Conservation (phyloP, 2,888 invertebrate genomes). For the Epinotia demarniana region DNA sequence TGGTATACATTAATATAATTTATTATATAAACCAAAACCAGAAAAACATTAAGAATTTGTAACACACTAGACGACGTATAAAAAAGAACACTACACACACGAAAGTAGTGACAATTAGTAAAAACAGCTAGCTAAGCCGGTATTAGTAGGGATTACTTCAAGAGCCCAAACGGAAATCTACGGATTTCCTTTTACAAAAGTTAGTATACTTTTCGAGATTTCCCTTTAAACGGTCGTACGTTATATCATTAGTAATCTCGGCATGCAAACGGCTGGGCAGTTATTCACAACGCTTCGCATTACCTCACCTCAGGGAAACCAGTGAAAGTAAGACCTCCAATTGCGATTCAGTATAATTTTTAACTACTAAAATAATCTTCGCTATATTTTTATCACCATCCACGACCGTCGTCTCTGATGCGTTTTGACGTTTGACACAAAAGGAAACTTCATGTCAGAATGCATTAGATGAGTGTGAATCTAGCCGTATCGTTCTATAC, state of each 20-base stretch:
- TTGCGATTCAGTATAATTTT: background rate
- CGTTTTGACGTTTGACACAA: no score
- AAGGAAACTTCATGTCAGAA: no score
- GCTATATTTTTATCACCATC: no score
- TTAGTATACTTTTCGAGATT: constrained; percentile 38
- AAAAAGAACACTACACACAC: constrained; percentile 20
- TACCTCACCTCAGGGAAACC: background rate
- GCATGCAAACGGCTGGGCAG: constrained; percentile 41
- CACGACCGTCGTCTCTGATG: no score
- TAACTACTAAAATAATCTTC: no score
- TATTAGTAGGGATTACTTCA: constrained; percentile 39
- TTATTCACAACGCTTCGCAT: background rate
- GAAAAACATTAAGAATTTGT: background rate
- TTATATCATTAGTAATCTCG: constrained; percentile 43
- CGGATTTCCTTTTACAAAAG: constrained; percentile 44
- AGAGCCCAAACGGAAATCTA: constrained; percentile 38
- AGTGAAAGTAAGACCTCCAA: background rate
- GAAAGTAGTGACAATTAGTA: constrained; percentile 27
- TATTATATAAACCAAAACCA: background rate
- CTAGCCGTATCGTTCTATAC: no score
- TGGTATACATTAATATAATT: background rate
- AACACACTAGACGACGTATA: background rate
- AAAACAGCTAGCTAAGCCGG: constrained; percentile 22
- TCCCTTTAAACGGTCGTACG: constrained; percentile 41
- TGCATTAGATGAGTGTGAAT: no score